Percentiles rank a stretch among this genome's conserved stretches.
Conservation (phyloP, 1,140 invertebrate genomes). For the Zelostemma sp. region DNA sequence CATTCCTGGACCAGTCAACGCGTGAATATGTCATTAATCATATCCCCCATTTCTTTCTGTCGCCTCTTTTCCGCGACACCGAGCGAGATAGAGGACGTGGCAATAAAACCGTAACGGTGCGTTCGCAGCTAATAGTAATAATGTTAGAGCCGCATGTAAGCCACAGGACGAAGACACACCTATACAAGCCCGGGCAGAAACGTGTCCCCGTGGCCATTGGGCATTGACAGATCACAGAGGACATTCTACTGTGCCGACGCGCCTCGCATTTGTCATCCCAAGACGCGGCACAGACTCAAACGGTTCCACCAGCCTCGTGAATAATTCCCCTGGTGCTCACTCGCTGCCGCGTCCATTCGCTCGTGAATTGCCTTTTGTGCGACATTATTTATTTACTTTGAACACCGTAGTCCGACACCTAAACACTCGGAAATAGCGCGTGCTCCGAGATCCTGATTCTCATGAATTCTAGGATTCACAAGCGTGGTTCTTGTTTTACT, state of each 20-base stretch:
- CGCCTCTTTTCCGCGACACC: constrained; percentile 22
- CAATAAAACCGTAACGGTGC: constrained; percentile 62
- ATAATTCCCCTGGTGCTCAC: constrained; percentile 43
- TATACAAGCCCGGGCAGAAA: constrained; percentile 42
- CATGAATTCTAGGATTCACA: too few relatives aligned
- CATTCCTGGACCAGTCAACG: constrained; percentile 43
- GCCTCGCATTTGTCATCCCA: constrained; percentile 49
- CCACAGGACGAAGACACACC: constrained; percentile 32
- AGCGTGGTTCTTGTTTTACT: too few relatives aligned
- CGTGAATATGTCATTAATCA: constrained; percentile 62
- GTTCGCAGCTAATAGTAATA: constrained; percentile 63
- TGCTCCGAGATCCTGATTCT: constrained; percentile 24
- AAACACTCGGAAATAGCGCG: constrained; percentile 33
- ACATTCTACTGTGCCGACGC: constrained; percentile 52
- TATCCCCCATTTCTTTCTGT: constrained; percentile 50
- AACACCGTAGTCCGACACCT: constrained; percentile 26
- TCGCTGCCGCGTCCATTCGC: constrained; percentile 17
- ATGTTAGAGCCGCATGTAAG: constrained; percentile 55
- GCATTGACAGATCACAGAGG: constrained; percentile 56
- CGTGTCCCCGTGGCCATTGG: constrained; percentile 46
- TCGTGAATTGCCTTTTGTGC: constrained; percentile 33
- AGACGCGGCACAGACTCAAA: constrained; percentile 44
- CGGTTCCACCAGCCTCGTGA: constrained; percentile 37
- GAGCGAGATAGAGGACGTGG: constrained; percentile 38
- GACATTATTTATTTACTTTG: constrained; percentile 42